Conservation (phyloP, 2,888 invertebrate species). For the Notodonta ziczac region DNA sequence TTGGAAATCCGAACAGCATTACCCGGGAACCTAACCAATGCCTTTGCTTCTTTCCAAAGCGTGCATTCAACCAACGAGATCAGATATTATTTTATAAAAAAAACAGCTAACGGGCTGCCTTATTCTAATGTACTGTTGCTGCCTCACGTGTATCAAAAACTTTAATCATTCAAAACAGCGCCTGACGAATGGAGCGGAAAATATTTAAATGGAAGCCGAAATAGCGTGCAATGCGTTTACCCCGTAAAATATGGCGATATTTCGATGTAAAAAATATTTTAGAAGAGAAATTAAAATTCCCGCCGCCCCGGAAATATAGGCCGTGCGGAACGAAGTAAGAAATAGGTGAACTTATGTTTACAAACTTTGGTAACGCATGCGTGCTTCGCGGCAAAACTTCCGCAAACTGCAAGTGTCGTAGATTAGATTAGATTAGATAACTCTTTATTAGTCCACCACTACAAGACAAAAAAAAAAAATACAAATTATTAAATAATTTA, state of each 20-base stretch:
- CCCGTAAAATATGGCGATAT: slow-evolving; percentile 78
- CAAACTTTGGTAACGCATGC: slow-evolving; percentile 58
- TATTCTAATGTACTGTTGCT: slow-evolving; percentile 21
- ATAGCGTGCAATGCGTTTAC: slow-evolving; percentile 69
- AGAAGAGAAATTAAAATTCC: slow-evolving; percentile 70
- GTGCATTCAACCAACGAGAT: too few species aligned
- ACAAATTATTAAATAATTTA: too few species aligned
- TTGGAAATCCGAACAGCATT: too few species aligned
- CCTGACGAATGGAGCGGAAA: slow-evolving; percentile 81
- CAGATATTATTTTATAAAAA: too few species aligned
- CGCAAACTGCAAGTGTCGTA: slow-evolving; percentile 19
- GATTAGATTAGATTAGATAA: too few species aligned
- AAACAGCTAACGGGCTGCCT: not conserved
- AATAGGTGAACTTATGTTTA: slow-evolving; percentile 56
- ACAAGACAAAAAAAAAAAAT: too few species aligned
- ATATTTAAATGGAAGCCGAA: slow-evolving; percentile 82
- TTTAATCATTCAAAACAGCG: slow-evolving; percentile 73
- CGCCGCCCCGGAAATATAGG: slow-evolving; percentile 62
- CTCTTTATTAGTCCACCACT: not conserved
- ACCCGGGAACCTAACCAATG: too few species aligned
- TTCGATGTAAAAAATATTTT: slow-evolving; percentile 55
- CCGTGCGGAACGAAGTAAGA: slow-evolving; percentile 69
- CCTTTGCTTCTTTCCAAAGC: too few species aligned
- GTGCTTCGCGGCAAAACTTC: slow-evolving; percentile 49
- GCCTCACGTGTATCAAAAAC: slow-evolving; percentile 62